Base-by-base conservation (phyloP, 1,140 invertebrate genomes). In the Bombus superbus region DNA sequence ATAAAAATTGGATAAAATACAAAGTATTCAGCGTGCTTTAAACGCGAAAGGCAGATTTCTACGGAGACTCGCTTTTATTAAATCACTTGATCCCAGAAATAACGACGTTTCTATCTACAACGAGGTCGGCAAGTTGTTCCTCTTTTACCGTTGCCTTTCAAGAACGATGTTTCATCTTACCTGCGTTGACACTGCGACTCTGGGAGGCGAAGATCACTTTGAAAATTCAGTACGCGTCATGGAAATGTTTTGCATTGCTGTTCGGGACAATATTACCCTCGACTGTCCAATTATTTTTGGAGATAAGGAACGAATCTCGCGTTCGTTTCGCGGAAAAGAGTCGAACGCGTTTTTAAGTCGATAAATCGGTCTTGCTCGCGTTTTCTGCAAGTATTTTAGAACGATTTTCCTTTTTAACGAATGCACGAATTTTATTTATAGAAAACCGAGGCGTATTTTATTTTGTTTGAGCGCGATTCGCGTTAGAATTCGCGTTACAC, bases 41-140 rank as follows among this genome's bases (percentile, higher is more conserved):
- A 72, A 81, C 57, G 28, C 35, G 59, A 74, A 81, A 4, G 32
- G 32, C 15, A 47, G 74, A 13, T 71, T 78, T 64, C 57, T 66
- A n/a, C 22, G 44, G n/a, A 32, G 76, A n/a, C 57, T 76, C 75
- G 38, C 59, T 84, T 75, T 83, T 79, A 84, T 87, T 80, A 69
- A 84, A 87, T 84, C 82, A 87, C 59, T 86, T 59, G 53, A 80
- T 82, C 15, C 38, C n/a, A 38, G 72, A 64, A 75, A 81, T 82
- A 86, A 86, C n/a, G 79, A 82, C 62, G 35, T 86, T 86, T 86
- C 79, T 75, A 82, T 44, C 62, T 69, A 69, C 42, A 85, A 81
- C 77, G 35, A 76, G 79, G 84, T 86, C 57, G 71, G 18, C 71
- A n/a, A 73, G 47, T 71, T 59, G 44, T 4, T 53, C 42, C 66